Conservation (phyloP, 2,113 vertebrate genomes). For the Verasper variegatus region DNA sequence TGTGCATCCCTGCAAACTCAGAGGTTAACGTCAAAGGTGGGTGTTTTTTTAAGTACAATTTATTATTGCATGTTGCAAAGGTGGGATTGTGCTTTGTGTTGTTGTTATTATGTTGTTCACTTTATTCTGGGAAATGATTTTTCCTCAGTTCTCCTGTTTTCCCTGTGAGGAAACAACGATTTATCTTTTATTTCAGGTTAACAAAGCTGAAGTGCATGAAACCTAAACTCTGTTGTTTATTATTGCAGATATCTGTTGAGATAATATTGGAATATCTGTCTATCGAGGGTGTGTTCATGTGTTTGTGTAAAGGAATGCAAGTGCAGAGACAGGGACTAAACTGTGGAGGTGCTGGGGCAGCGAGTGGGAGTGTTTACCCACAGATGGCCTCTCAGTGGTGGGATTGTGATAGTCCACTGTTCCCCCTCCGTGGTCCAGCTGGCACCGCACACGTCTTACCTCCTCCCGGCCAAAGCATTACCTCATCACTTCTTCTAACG, state of each 20-base stretch:
- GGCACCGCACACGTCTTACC: slow-evolving; percentile 37
- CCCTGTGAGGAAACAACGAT: neutral
- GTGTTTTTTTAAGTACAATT: neutral
- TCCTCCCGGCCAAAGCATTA: slow-evolving; percentile 48
- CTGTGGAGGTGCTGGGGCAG: slow-evolving; percentile 1
- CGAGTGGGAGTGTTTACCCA: slow-evolving; percentile 47
- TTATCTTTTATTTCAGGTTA: too few relatives aligned
- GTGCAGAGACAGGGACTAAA: neutral
- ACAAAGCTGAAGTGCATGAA: too few relatives aligned
- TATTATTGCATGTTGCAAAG: neutral
- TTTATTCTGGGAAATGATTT: neutral
- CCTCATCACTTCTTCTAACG: slow-evolving; percentile 40
- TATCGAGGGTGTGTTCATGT: neutral
- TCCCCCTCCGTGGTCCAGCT: slow-evolving; percentile 64
- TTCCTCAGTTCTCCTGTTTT: neutral
- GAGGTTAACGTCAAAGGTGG: slow-evolving; percentile 31
- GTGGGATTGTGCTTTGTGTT: too few relatives aligned
- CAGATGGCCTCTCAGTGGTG: slow-evolving; percentile 76
- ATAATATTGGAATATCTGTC: too few relatives aligned
- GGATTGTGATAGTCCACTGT: slow-evolving; percentile 49
- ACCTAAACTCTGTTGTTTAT: too few relatives aligned
- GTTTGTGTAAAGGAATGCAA: neutral
- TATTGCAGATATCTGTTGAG: too few relatives aligned
- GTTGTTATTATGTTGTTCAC: neutral
- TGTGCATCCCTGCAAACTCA: neutral